Base-by-base conservation (phyloP, 2,888 invertebrate genomes). In the Tribolium freemani region DNA sequence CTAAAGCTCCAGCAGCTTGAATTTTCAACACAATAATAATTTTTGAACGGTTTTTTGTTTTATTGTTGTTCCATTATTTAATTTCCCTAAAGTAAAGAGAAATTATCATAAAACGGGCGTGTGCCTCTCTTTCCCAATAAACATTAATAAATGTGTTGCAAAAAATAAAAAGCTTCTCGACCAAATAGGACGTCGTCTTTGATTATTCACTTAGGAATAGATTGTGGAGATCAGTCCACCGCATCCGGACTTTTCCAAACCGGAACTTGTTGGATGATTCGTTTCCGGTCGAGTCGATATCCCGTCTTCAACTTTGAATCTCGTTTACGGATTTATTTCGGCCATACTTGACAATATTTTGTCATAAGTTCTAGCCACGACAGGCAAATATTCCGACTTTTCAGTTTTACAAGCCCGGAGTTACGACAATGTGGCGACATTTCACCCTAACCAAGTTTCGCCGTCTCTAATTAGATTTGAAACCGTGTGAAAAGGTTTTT, bases 201-300 rank as follows among this genome's bases (percentile, higher is more conserved):
- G 44, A 57, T 57, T 57, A 57, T 57, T 44, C 44, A 44, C 38
- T 38, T 44, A 57, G 44, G 38, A 57, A 56, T 38, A 44, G 44
- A 57, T 44, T 57, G 38, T 38, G 45, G 57, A 44, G 57, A 57
- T 57, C 57, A 57, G 44, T 44, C 44, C 44, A 26, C 60, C 45
- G 60, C 60, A 46, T 60, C 60, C 60, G 60, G 60, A 60, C 60
- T 46, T 60, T 60, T 60, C 46, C 60, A 60, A 60, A 48, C 60
- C 60, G 60, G 60, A 60, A 60, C 5, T 26, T 44, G 13, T 44
- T 6, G 13, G 38, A 38, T 57, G 44, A 57, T 44, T 57, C 44
- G 44, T 38, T 54, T 57, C 57, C 57, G 57, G 44, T 2, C 38
- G 5, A 57, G 57, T 57, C 44, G 57, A 44, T 16, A 57, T 38